Base-by-base conservation (phyloP, 2,113 vertebrate species). In the Cheilinus undulatus region DNA sequence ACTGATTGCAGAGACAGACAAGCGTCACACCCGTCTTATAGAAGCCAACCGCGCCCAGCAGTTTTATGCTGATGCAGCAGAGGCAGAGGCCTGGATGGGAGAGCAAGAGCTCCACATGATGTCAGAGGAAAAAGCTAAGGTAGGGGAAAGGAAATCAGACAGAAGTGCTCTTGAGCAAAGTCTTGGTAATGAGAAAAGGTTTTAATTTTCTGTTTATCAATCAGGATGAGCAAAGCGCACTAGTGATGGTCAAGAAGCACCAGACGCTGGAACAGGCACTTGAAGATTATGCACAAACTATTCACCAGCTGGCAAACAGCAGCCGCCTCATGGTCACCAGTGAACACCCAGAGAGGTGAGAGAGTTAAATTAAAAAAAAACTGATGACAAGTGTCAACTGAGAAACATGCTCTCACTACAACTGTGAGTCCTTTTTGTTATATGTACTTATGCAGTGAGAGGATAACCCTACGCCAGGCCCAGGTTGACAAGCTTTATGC, bases 101-200 rank as follows among this genome's bases (percentile, higher is more conserved):
- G 97, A 98, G 74, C 96, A 98, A 85, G 97, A 98, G 86, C 86
- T 98, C 14, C 96, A 98, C 87, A 98, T 98, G 96, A 96, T 98
- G 94, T 95, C 96, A 1, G 96, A 97, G 72, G 97, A 98, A 85
- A 98, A 97, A 69, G 97, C 96, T 20, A 98, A 97, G 96, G 97
- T 97, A 65, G 27, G 76, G 20, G 0, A 0, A 38, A 22, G 30
- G 0, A 38, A 62, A 65, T n/a, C n/a, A n/a, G n/a, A n/a, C n/a
- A 60, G 22, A 9, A 75, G n/a, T 36, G 34, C 30, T 67, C 5
- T 46, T 14, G 15, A 7, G 65, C 23, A 3, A 0, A 2, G 15
- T 50, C 22, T 30, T 19, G 40, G 14, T 42, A n/a, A 12, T 20
- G 2, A 22, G 13, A 59, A 70, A 76, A 40, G 0, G 3, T 32